Conservation (phyloP, 2,113 vertebrate genomes). For the Datnioides undecimradiatus region DNA sequence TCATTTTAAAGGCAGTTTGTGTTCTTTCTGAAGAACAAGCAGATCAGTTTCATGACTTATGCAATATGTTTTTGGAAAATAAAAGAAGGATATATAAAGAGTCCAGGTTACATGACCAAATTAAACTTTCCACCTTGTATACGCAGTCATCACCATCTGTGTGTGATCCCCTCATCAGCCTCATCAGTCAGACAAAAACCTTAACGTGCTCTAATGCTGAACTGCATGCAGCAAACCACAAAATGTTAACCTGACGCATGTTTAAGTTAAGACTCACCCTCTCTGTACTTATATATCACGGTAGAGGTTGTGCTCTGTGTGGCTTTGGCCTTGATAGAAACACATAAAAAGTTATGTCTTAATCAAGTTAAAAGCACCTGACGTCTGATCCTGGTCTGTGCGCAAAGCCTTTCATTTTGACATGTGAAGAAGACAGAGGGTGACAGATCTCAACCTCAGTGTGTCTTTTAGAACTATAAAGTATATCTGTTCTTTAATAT, state of each 20-base stretch:
- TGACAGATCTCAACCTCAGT: background rate
- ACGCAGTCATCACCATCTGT: background rate
- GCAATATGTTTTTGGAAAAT: no score
- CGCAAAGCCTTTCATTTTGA: background rate
- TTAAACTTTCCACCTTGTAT: background rate
- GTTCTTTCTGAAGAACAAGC: background rate
- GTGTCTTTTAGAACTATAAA: no score
- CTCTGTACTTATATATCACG: no score
- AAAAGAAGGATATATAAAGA: no score
- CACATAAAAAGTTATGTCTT: background rate
- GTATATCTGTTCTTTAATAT: background rate
- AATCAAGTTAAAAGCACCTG: constrained; percentile 11
- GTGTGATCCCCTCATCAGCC: background rate
- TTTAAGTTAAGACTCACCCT: no score
- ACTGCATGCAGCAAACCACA: no score
- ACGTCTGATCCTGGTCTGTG: background rate
- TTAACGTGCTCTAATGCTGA: no score
- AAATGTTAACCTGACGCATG: no score
- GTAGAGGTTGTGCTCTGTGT: no score
- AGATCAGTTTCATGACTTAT: background rate
- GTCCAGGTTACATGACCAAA: background rate
- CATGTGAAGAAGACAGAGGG: background rate
- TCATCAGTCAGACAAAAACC: no score
- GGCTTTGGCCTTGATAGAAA: background rate
- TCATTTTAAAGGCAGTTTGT: background rate